Conservation (phyloP, 2,113 vertebrate genomes). For the Crotalus viridis region DNA sequence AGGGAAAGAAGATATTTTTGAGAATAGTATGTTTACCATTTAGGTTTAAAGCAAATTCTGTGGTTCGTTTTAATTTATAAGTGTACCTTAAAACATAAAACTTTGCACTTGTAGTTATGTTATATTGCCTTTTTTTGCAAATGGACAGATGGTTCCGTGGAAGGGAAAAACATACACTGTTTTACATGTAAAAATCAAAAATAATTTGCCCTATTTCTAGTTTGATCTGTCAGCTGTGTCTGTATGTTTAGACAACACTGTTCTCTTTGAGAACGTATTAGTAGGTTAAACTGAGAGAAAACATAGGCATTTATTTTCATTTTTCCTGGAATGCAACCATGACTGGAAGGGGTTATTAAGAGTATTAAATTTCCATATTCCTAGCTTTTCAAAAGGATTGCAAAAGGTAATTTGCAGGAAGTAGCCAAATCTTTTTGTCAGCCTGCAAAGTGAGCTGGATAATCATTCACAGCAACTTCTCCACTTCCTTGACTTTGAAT, state of each 20-base stretch:
- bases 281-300: neutral
- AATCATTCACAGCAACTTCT: slow-evolving; percentile 18
- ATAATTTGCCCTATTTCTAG: neutral
- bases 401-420: slow-evolving; percentile 22
- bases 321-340: slow-evolving; percentile 19
- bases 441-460: slow-evolving; percentile 9
- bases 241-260: neutral
- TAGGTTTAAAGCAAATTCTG: neutral
- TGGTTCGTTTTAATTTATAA: neutral
- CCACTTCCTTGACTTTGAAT: slow-evolving; percentile 5
- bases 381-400: slow-evolving; percentile 13
- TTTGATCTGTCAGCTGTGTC: neutral
- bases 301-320: neutral
- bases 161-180: neutral
- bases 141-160: neutral
- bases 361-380: slow-evolving; percentile 22
- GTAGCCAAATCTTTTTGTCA: slow-evolving; percentile 24
- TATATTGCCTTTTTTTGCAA: neutral
- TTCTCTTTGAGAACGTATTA: slow-evolving; percentile 8
- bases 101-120: neutral
- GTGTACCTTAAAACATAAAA: neutral
- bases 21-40: neutral
- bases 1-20: neutral
- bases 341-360: slow-evolving; percentile 16
- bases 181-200: neutral